Percentiles rank a stretch among this genome's conserved stretches.
Conservation (phyloP, 2,113 vertebrate genomes). For the Anser brachyrhynchus region DNA sequence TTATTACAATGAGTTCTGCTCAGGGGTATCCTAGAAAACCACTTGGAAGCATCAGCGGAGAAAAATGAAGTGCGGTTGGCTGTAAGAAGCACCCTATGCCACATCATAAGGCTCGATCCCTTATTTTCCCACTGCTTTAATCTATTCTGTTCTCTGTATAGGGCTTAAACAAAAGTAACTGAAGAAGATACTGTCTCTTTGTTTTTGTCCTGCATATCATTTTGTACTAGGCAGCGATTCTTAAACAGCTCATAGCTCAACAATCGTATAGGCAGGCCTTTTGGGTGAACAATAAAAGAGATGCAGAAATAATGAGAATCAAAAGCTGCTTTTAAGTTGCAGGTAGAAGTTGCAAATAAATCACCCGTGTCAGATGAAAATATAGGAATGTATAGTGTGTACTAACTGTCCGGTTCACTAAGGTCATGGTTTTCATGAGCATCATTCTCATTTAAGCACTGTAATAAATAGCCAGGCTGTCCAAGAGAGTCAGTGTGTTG, state of each 20-base stretch:
- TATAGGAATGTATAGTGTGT: neutral
- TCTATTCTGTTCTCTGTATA: constrained; percentile 62
- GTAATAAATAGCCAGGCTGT: neutral
- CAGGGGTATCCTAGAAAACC: constrained; percentile 68
- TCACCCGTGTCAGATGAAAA: neutral
- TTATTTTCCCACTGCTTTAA: constrained; percentile 67
- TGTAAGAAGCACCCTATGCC: constrained; percentile 46
- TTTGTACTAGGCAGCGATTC: neutral
- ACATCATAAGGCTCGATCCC: constrained; percentile 57
- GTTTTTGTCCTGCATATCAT: constrained; percentile 56
- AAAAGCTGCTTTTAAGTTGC: constrained; percentile 30
- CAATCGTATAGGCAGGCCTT: neutral
- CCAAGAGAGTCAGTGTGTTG: neutral
- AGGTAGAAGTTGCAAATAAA: constrained; percentile 15
- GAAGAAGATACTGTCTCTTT: constrained; percentile 63
- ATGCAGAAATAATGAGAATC: neutral
- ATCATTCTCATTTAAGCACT: neutral
- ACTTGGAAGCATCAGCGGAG: constrained; percentile 41
- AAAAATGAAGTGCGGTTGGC: constrained; percentile 65
- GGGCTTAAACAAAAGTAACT: constrained; percentile 65
- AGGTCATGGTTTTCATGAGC: neutral
- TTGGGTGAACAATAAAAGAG: constrained; percentile 15
- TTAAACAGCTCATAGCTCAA: neutral
- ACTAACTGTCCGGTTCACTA: neutral
- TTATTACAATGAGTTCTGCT: constrained; percentile 73